phyloP scores from a whole-genome alignment of 2,888 invertebrate species.

The Poecilus cupreus region DNA sequence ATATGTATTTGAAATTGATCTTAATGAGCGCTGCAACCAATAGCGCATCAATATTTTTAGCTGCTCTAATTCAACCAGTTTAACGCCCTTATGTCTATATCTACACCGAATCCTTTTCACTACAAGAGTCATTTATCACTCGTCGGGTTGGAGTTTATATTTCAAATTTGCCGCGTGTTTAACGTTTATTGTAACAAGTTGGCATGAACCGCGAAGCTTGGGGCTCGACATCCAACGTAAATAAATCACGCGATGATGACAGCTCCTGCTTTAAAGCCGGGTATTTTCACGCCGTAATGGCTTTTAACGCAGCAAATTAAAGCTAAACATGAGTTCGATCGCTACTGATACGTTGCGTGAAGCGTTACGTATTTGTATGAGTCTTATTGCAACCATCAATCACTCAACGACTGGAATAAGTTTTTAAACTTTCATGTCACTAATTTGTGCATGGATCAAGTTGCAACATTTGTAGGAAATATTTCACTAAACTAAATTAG shows the following conservation, averaged over 20 bases:
- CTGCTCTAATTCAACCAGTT: background rate
- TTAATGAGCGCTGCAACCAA: background rate
- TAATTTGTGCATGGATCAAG: background rate
- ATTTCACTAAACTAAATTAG: no score
- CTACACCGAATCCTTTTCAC: background rate
- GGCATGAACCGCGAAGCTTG: background rate
- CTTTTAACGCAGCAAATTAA: slow-evolving; percentile 27
- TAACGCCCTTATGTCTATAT: background rate
- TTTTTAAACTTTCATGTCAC: background rate
- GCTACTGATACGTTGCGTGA: background rate
- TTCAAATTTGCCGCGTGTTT: slow-evolving; percentile 26
- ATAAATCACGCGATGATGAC: background rate
- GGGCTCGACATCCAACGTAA: background rate
- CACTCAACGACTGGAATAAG: background rate
- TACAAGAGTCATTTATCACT: slow-evolving; percentile 2
- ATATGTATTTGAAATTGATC: no score
- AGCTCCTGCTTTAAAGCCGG: background rate
- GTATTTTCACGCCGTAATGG: slow-evolving; percentile 13
- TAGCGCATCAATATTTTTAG: background rate
- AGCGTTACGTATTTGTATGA: background rate
- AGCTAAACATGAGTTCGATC: slow-evolving; percentile 17
- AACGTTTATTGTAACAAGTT: slow-evolving; percentile 14
- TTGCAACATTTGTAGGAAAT: background rate
- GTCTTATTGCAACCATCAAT: background rate
- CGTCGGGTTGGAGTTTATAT: background rate